Evolutionary conservation across 1,140 invertebrate genomes (phyloP).

Genomic region (Gryon sp.): DNA sequence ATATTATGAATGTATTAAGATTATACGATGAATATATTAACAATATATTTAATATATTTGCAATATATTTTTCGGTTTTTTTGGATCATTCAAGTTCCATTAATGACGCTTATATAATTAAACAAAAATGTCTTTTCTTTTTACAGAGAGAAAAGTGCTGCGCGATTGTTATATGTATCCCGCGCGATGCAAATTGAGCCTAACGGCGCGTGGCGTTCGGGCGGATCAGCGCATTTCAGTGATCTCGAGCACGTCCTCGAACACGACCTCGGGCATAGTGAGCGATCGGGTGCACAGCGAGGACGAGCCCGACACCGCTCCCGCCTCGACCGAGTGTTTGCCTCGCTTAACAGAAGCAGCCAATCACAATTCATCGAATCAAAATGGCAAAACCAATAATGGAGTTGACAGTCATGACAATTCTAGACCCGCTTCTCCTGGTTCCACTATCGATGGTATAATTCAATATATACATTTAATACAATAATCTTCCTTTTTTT

Average conservation of each 20-base stretch:
- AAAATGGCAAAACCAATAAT: conserved; percentile 58
- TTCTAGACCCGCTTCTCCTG: conserved; percentile 68
- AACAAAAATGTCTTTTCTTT: not conserved
- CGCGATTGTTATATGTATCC: conserved; percentile 84
- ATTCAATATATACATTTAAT: not conserved
- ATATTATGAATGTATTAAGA: too few species aligned
- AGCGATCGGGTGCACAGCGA: conserved; percentile 96
- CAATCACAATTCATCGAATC: conserved; percentile 53
- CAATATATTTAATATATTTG: too few species aligned
- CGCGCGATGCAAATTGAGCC: conserved; percentile 80
- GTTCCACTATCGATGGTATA: conserved; percentile 70
- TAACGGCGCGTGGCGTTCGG: conserved; percentile 82
- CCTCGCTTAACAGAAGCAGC: conserved; percentile 71
- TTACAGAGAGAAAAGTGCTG: conserved; percentile 77
- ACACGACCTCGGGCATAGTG: conserved; percentile 96
- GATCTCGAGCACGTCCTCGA: conserved; percentile 94
- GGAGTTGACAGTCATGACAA: conserved; percentile 54
- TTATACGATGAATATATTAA: too few species aligned
- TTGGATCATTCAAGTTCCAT: too few species aligned
- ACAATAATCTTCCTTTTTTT: not conserved
- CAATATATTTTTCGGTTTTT: too few species aligned
- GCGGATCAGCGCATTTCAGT: conserved; percentile 93
- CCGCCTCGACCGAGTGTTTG: conserved; percentile 76
- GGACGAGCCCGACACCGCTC: conserved; percentile 90
- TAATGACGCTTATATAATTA: too few species aligned